A percentile compares a stretch with the other conserved stretches of the same genome.
Evolutionary conservation across 2,888 invertebrate species (phyloP).

Genomic region (Chrysolina haemoptera): DNA sequence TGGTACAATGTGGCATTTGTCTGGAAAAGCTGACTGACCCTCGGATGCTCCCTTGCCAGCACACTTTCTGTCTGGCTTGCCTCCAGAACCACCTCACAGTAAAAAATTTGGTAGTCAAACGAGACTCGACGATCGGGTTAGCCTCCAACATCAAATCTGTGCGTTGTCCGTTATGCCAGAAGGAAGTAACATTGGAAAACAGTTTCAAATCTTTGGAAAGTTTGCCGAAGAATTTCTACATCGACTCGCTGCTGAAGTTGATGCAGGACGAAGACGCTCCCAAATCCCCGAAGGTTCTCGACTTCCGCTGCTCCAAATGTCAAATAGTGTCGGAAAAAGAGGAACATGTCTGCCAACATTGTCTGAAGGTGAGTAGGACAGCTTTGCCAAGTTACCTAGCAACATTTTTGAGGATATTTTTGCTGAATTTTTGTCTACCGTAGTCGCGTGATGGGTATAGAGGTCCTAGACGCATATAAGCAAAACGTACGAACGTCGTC

Average conservation of each 20-base stretch:
- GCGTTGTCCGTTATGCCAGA: slow-evolving; percentile 75
- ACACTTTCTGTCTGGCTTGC: slow-evolving; percentile 78
- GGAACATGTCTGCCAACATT: slow-evolving; percentile 73
- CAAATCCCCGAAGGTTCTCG: slow-evolving; percentile 41
- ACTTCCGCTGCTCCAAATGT: slow-evolving; percentile 66
- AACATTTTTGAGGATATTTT: no score
- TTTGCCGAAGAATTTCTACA: slow-evolving; percentile 80
- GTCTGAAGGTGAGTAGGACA: slow-evolving; percentile 72
- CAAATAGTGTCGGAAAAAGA: slow-evolving; percentile 62
- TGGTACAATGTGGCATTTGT: slow-evolving; percentile 76
- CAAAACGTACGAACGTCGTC: no score
- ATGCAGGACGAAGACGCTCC: slow-evolving; percentile 64
- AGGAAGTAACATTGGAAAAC: slow-evolving; percentile 68
- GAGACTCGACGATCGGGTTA: slow-evolving; percentile 8
- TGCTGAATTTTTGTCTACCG: no score
- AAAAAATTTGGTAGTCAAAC: slow-evolving; percentile 49
- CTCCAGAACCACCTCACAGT: slow-evolving; percentile 70
- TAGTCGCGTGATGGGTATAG: no score
- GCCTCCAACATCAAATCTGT: slow-evolving; percentile 29
- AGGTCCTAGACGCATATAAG: no score
- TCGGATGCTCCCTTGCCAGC: slow-evolving; percentile 79
- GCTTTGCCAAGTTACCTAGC: no score
- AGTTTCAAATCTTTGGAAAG: slow-evolving; percentile 72
- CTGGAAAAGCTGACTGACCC: slow-evolving; percentile 73
- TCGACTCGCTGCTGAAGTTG: slow-evolving; percentile 75